phyloP scores from a whole-genome alignment of 2,888 invertebrate species.

The Mechanitis messenoides region DNA sequence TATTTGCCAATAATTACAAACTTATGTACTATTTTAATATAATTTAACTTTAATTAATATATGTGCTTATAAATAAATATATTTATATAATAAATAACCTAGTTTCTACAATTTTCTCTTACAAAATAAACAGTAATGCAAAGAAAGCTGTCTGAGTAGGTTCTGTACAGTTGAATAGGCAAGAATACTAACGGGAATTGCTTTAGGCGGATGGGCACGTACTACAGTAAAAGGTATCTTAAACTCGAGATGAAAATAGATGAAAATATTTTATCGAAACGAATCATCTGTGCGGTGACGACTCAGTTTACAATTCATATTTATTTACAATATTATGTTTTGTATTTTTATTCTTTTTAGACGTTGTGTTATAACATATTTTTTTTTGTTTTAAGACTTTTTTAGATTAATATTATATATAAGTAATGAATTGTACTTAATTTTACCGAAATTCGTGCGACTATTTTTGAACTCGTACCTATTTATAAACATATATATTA shows the following conservation, averaged over 20 bases:
- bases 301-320: neutral
- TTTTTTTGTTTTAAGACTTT: too few relatives aligned
- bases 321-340: neutral
- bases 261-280: constrained; percentile 8
- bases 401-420: too few relatives aligned
- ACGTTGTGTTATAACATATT: too few relatives aligned
- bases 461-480: too few relatives aligned
- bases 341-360: too few relatives aligned
- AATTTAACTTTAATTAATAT: too few relatives aligned
- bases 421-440: too few relatives aligned
- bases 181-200: constrained; percentile 8
- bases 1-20: too few relatives aligned
- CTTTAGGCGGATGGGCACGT: constrained; percentile 22
- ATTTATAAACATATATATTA: too few relatives aligned
- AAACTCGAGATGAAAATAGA: constrained; percentile 12
- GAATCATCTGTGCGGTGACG: constrained; percentile 7
- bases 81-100: constrained; percentile 34
- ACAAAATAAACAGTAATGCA: constrained; percentile 2
- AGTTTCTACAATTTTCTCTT: constrained; percentile 9
- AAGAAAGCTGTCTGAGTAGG: constrained; percentile 5
- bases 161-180: constrained; percentile 2
- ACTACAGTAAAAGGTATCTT: constrained; percentile 22
- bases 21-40: too few relatives aligned
- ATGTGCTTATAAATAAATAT: too few relatives aligned
- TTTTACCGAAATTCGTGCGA: too few relatives aligned